Conservation (phyloP, 1,140 invertebrate species). For the Euura saliciscinereae region DNA sequence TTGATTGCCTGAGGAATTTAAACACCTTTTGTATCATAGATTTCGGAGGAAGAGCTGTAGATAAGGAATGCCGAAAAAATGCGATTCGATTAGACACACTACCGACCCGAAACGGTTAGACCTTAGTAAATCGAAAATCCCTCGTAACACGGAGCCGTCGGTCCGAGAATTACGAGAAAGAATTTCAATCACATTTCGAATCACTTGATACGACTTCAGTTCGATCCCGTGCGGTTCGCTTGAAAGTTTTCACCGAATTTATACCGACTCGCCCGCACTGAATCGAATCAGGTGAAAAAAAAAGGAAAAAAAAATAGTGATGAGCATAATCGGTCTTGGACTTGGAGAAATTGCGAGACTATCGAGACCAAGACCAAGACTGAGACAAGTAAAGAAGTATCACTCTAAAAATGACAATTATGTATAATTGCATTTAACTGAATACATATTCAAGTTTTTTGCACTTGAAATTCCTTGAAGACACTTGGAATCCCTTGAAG, state of each 20-base stretch:
- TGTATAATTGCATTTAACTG: too few species aligned
- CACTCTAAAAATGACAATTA: too few species aligned
- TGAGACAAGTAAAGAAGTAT: too few species aligned
- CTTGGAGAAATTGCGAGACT: too few species aligned
- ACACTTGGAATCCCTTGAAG: too few species aligned
- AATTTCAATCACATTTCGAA: slow-evolving; percentile 7
- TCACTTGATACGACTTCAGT: background rate
- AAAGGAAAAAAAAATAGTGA: background rate
- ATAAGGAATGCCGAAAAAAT: background rate
- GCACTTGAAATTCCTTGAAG: too few species aligned
- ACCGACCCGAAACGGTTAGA: background rate
- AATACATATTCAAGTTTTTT: too few species aligned
- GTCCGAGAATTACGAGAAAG: slow-evolving; percentile 5
- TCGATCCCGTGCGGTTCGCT: background rate
- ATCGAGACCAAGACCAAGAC: too few species aligned
- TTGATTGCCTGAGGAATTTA: background rate
- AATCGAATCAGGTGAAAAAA: background rate
- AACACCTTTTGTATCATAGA: too few species aligned
- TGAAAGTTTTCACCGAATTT: background rate
- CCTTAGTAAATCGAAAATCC: background rate
- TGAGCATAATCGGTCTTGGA: too few species aligned
- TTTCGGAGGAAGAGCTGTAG: too few species aligned
- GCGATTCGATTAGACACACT: background rate
- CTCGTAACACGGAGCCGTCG: background rate
- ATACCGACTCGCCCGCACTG: background rate